Conservation (phyloP, 1,140 invertebrate genomes). For the Latrodectus geometricus region DNA sequence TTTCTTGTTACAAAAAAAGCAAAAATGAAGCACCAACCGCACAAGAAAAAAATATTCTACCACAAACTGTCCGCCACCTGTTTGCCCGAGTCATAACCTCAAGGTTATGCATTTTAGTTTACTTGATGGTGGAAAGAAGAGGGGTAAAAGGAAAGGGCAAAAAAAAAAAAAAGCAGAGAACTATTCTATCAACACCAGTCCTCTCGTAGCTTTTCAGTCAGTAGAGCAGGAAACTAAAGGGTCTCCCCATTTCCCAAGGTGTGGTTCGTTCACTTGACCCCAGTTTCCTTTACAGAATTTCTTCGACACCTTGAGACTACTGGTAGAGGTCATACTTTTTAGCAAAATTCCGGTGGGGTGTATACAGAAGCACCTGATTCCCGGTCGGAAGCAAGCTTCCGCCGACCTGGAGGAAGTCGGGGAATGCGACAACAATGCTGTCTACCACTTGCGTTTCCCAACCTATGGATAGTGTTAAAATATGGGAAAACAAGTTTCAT, state of each 20-base stretch:
- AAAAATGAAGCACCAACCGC: background rate
- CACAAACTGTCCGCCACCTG: conserved; percentile 10
- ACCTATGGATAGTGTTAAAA: background rate
- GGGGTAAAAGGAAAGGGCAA: background rate
- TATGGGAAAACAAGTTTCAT: conserved; percentile 42
- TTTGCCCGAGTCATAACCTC: conserved; percentile 18
- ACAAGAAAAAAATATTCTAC: background rate
- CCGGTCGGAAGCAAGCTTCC: conserved; percentile 37
- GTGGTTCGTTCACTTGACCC: conserved; percentile 57
- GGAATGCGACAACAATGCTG: conserved; percentile 43
- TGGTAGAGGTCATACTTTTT: conserved; percentile 32
- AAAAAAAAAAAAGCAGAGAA: background rate
- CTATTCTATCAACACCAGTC: background rate
- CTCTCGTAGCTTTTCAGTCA: conserved; percentile 51
- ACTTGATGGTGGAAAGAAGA: background rate
- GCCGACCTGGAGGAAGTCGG: conserved; percentile 22
- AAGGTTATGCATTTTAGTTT: conserved; percentile 20
- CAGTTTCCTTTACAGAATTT: conserved; percentile 22
- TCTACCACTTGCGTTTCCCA: conserved; percentile 14
- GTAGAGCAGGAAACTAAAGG: conserved; percentile 56
- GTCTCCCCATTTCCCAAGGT: conserved; percentile 37
- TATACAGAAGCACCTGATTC: conserved; percentile 51
- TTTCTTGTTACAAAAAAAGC: background rate
- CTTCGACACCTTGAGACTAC: conserved; percentile 33
- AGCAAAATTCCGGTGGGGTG: conserved; percentile 3